A percentile compares a stretch with the other conserved stretches of the same genome.
phyloP scores from a whole-genome alignment of 2,113 vertebrate species.

The Tor tambroides region DNA sequence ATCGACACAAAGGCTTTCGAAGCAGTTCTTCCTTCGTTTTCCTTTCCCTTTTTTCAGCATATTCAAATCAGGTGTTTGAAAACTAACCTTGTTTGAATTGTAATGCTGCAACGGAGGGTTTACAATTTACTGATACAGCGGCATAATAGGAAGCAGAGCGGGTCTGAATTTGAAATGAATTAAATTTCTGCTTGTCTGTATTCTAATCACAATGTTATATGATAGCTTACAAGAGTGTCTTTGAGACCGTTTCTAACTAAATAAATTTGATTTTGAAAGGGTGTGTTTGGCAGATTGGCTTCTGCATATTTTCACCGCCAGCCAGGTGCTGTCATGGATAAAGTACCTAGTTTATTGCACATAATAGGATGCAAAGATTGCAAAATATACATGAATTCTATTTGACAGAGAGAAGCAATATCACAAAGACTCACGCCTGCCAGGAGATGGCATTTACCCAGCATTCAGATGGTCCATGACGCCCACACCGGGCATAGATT shows the following conservation, averaged over 20 bases:
- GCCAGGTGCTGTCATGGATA: slow-evolving; percentile 77
- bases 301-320: slow-evolving; percentile 63
- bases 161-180: slow-evolving; percentile 76
- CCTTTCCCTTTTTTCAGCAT: slow-evolving; percentile 76
- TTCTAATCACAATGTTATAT: slow-evolving; percentile 80
- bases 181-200: slow-evolving; percentile 75
- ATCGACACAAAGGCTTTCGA: slow-evolving; percentile 71
- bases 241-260: slow-evolving; percentile 79
- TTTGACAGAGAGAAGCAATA: slow-evolving; percentile 65
- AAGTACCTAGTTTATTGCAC: slow-evolving; percentile 78
- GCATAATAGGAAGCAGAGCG: slow-evolving; percentile 66
- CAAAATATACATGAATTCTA: slow-evolving; percentile 78
- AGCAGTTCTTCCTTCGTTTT: slow-evolving; percentile 62
- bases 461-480: slow-evolving; percentile 7
- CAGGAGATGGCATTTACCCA: slow-evolving; percentile 14
- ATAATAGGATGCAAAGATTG: slow-evolving; percentile 79
- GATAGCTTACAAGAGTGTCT: slow-evolving; percentile 81
- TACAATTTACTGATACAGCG: slow-evolving; percentile 80
- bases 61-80: slow-evolving; percentile 86
- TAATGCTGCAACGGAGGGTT: slow-evolving; percentile 74
- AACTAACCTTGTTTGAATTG: slow-evolving; percentile 86
- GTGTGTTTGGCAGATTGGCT: slow-evolving; percentile 77
- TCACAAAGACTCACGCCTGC: slow-evolving; percentile 61
- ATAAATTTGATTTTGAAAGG: slow-evolving; percentile 82
- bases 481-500: slow-evolving; percentile 59